These are phyloP conservation scores for Eutrigla gurnardus DNA, from an alignment of 2,797 vertebrate species.

Conservation along the genomic window DNA sequence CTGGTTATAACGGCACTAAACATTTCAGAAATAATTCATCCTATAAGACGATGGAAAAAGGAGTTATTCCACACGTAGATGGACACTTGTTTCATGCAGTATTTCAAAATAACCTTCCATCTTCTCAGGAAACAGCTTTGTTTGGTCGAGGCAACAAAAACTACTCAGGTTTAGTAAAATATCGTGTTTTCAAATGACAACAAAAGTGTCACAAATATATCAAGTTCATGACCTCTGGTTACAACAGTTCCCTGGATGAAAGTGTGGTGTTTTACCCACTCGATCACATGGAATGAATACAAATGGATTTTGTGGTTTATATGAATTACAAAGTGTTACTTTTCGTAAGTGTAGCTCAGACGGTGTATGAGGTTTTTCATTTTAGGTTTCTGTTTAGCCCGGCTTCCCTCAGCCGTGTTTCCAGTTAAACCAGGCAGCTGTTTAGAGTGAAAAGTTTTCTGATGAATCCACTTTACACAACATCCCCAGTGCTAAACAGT, in stretches of 20 bases:
- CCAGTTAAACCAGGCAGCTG: background rate
- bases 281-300: no score
- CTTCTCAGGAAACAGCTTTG: background rate
- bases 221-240: no score
- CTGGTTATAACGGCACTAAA: background rate
- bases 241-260: no score
- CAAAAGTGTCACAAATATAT: no score
- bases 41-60: background rate
- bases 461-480: no score
- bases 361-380: no score
- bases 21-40: background rate
- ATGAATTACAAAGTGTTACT: no score
- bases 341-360: no score
- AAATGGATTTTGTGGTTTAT: no score
- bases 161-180: background rate
- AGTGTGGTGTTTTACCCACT: no score
- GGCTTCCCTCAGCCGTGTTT: background rate
- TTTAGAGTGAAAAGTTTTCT: background rate
- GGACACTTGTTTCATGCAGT: background rate
- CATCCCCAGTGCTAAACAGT: background rate
- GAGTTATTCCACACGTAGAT: no score
- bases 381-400: background rate
- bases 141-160: background rate
- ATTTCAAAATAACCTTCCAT: background rate
- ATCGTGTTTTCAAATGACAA: background rate